phyloP scores from a whole-genome alignment of 1,140 invertebrate species.

The Caerostris extrusa region DNA sequence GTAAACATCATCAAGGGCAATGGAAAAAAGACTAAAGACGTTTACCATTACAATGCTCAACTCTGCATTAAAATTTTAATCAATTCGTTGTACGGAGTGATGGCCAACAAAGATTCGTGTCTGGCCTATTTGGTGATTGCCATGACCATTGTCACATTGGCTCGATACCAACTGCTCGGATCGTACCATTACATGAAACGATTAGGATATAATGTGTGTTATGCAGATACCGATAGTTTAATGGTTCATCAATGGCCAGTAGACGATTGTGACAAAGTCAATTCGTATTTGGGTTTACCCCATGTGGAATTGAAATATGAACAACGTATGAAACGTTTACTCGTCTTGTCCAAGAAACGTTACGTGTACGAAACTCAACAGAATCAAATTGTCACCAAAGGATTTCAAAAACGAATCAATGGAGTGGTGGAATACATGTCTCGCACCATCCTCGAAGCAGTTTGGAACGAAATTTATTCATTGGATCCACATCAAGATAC shows the following conservation, averaged over 20 bases:
- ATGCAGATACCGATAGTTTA: slow-evolving; percentile 33
- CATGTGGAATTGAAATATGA: neutral
- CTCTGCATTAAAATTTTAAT: slow-evolving; percentile 50
- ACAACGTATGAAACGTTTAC: neutral
- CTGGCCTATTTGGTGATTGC: slow-evolving; percentile 4
- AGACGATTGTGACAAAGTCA: neutral
- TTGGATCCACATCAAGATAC: neutral
- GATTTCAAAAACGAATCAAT: slow-evolving; percentile 24
- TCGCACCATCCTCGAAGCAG: neutral
- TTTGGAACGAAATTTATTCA: no score
- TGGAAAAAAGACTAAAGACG: slow-evolving; percentile 25
- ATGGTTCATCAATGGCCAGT: slow-evolving; percentile 5
- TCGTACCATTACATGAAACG: slow-evolving; percentile 35
- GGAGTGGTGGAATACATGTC: neutral
- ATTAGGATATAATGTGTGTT: neutral
- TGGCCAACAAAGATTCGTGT: slow-evolving; percentile 52
- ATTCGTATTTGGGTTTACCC: neutral
- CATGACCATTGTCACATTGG: slow-evolving; percentile 43
- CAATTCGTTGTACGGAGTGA: slow-evolving; percentile 50
- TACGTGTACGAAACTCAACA: neutral
- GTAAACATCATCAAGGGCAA: slow-evolving; percentile 3
- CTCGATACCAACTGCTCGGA: slow-evolving; percentile 27
- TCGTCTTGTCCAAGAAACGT: neutral
- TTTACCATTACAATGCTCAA: slow-evolving; percentile 50
- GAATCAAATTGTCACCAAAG: neutral